Conservation (phyloP, 2,797 vertebrate species). For the Falco rusticolus region DNA sequence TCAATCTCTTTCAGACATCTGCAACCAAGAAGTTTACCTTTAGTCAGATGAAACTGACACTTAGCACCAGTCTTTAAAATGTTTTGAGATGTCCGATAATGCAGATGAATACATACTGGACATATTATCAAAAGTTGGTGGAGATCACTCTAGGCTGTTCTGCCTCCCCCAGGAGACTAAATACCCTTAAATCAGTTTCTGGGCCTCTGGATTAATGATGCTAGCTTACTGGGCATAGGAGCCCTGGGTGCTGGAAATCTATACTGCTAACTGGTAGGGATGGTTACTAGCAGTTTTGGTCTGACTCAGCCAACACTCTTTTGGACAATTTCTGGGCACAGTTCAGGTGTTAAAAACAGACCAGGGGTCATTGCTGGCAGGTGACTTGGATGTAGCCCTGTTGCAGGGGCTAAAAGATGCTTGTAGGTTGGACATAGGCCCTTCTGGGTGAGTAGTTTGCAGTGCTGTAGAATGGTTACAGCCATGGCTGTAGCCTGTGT, state of each 20-base stretch:
- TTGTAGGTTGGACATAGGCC: neutral
- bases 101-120: neutral
- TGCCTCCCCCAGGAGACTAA: neutral
- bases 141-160: neutral
- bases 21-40: neutral
- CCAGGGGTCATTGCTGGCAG: neutral
- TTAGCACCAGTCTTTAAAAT: neutral
- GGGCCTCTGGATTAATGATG: neutral
- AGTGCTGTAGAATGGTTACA: neutral
- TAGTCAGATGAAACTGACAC: neutral
- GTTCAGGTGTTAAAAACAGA: neutral
- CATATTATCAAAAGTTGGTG: neutral
- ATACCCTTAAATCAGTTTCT: neutral
- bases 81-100: neutral
- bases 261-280: neutral
- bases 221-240: neutral
- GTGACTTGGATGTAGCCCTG: neutral
- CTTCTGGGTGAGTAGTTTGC: neutral
- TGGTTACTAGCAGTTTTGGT: neutral
- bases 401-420: neutral
- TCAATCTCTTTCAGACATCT: neutral
- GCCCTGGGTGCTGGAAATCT: neutral
- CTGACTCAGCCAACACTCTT: neutral
- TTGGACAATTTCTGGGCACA: neutral
- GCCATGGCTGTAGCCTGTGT: neutral